Base-by-base conservation (phyloP, 2,797 vertebrate genomes). In the Halcyon smyrnensis region DNA sequence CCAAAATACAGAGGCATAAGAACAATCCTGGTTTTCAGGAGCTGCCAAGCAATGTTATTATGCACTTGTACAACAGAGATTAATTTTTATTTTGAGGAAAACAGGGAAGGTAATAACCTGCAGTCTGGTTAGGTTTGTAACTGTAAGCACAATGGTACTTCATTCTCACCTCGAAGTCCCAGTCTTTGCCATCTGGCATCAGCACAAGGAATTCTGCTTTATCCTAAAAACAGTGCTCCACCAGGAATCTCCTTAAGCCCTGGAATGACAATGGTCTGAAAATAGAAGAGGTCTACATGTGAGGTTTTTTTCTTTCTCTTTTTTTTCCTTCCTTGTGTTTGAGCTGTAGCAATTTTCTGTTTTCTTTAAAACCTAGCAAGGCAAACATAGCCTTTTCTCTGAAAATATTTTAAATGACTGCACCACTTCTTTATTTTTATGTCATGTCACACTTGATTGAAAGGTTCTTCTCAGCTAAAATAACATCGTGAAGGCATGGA, bases 181-280 rank as follows among this genome's bases (percentile, higher is more conserved):
- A 77, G 50, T 71, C 50, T 59, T 62, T 95, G 81, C 81, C 85
- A 96, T 86, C 79, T 94, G 92, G 92, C 34, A 4, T 37, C 51
- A 56, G 62, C 69, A 76, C 51, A 89, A 65, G 68, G 75, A 91
- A 69, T 92, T 88, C 78, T 81, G 48, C 81, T 97, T 96, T 79
- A 79, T 89, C 69, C 86, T 91, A 43, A 93, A 91, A 68, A 24
- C 24, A 69, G 54, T 78, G 30, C 24, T 56, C 64, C 23, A 28
- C 39, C 54, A 60, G 51, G 48, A 91, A 71, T 63, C 46, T 80
- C 68, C 30, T 84, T 90, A 90, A 85, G 28, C 30, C 43, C 70
- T 87, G 78, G 43, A 83, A 85, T 57, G 82, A 77, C 50, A 94
- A 4, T 3, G 15, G 37, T 54, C 45, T 93, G 53, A 80, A 78